Conservation (phyloP, 2,888 invertebrate genomes). For the Lithophane ornitopus region DNA sequence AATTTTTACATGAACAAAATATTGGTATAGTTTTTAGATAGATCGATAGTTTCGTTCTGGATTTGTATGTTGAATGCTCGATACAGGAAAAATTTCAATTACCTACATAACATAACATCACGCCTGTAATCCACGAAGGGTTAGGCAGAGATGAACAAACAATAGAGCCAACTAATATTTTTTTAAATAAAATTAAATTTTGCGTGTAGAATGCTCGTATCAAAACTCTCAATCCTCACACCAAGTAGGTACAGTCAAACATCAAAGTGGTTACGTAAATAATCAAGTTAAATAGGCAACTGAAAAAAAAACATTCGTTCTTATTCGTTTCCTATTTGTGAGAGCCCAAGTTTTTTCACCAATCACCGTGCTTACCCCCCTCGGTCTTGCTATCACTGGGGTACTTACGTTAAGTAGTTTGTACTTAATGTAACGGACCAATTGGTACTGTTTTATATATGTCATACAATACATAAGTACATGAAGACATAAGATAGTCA, state of each 20-base stretch:
- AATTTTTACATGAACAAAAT: neutral
- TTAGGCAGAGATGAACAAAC: neutral
- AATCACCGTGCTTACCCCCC: conserved; percentile 62
- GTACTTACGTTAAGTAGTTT: conserved; percentile 45
- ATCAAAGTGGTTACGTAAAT: conserved; percentile 73
- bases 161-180: neutral
- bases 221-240: conserved; percentile 42
- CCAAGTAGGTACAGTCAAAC: conserved; percentile 52
- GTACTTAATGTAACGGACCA: conserved; percentile 29
- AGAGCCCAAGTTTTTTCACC: conserved; percentile 60
- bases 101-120: neutral
- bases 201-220: conserved; percentile 47
- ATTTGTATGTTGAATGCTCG: neutral
- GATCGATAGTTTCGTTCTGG: neutral
- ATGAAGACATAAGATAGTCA: neutral
- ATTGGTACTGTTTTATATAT: neutral
- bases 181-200: neutral
- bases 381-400: conserved; percentile 39
- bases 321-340: conserved; percentile 68
- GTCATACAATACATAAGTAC: neutral
- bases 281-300: conserved; percentile 79
- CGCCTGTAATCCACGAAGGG: neutral
- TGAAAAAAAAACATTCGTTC: conserved; percentile 62
- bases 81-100: neutral
- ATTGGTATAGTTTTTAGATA: neutral